Evolutionary conservation across 2,113 vertebrate genomes (phyloP).

Genomic region (Nerophis lumbriciformis): DNA sequence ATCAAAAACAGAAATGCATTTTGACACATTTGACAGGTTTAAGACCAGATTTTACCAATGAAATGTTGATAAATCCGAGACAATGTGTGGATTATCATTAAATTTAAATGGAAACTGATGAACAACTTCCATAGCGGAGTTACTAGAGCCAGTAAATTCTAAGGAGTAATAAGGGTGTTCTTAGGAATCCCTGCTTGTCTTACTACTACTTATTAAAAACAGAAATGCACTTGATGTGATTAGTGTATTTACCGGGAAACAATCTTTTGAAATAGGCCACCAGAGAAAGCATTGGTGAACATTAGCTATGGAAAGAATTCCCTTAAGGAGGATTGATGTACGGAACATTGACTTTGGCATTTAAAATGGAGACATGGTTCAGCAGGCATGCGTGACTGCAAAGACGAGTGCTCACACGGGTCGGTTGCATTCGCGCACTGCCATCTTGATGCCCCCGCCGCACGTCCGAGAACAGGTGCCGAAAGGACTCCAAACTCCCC

Average conservation of each 20-base stretch:
- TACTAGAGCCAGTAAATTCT: too few species aligned
- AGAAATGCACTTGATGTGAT: not conserved
- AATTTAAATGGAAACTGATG: too few species aligned
- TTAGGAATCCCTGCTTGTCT: not conserved
- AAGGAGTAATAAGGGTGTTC: not conserved
- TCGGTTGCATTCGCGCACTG: conserved; percentile 89
- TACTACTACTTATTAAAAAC: not conserved
- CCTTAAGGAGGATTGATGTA: conserved; percentile 42
- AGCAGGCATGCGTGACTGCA: conserved; percentile 47
- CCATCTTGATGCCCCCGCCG: conserved; percentile 90
- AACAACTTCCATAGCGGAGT: too few species aligned
- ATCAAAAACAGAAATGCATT: too few species aligned
- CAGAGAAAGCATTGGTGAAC: conserved; percentile 27
- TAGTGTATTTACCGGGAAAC: conserved; percentile 23
- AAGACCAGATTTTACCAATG: too few species aligned
- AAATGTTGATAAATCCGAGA: not conserved
- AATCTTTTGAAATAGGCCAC: conserved; percentile 10
- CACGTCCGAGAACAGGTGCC: conserved; percentile 92
- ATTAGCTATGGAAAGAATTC: conserved; percentile 51
- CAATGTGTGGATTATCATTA: not conserved
- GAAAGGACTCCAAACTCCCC: conserved; percentile 95
- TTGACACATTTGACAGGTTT: too few species aligned
- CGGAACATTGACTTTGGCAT: conserved; percentile 55
- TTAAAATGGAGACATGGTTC: conserved; percentile 45
- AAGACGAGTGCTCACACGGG: conserved; percentile 82